Evolutionary conservation across 1,140 invertebrate genomes (phyloP).

Genomic region (Caenorhabditis briggsae): DNA sequence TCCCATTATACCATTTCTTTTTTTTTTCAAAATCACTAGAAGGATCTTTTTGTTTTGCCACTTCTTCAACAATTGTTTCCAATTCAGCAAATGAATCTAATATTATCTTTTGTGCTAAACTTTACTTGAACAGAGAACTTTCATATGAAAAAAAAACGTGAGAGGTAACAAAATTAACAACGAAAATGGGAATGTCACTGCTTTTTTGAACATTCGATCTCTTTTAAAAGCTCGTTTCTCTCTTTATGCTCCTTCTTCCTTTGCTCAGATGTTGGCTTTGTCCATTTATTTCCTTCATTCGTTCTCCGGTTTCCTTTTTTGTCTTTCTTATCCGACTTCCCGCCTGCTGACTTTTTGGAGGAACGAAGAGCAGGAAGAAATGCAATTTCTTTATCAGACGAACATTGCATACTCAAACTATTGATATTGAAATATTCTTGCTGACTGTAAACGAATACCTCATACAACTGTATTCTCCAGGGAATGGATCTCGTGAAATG

Average conservation of each 20-base stretch:
- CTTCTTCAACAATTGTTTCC: neutral
- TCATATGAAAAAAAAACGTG: neutral
- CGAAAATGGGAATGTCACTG: neutral
- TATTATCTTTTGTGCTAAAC: neutral
- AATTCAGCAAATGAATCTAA: neutral
- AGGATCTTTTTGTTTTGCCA: slow-evolving; percentile 21
- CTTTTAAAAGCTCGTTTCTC: slow-evolving; percentile 1
- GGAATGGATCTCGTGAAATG: slow-evolving; percentile 19
- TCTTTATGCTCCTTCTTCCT: slow-evolving; percentile 40
- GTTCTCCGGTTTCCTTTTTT: slow-evolving; percentile 7
- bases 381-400: neutral
- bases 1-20: neutral
- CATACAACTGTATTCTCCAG: slow-evolving; percentile 38
- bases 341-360: neutral
- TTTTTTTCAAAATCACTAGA: neutral
- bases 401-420: slow-evolving; percentile 27
- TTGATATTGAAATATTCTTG: no score
- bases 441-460: neutral
- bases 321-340: neutral
- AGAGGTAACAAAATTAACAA: neutral
- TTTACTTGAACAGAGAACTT: no score
- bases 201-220: neutral
- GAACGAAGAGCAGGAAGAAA: neutral
- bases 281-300: slow-evolving; percentile 5
- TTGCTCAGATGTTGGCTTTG: slow-evolving; percentile 13